A percentile compares a stretch with the other conserved stretches of the same genome.
These are phyloP conservation scores for Cyprinella venusta DNA, from an alignment of 2,797 vertebrate species.

Conservation along the genomic window DNA sequence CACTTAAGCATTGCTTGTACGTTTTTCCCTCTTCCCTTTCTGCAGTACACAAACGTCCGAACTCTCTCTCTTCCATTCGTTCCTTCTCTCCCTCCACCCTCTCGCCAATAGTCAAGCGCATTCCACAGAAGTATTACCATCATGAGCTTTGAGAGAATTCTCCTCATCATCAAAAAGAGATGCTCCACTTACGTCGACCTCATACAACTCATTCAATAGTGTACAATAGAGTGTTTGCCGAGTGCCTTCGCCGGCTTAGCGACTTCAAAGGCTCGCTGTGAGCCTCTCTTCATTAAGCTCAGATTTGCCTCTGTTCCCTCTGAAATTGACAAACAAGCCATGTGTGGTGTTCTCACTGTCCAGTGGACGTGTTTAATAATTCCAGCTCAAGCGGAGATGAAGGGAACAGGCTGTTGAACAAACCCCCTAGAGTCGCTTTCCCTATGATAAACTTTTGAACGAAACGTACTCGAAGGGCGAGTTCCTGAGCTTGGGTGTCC, in stretches of 20 bases:
- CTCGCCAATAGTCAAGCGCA: neutral
- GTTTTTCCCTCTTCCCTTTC: neutral
- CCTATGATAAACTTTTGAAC: slow-evolving; percentile 26
- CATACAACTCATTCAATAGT: slow-evolving; percentile 35
- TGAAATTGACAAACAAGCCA: slow-evolving; percentile 48
- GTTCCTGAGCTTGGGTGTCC: slow-evolving; percentile 31
- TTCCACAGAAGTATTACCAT: slow-evolving; percentile 20
- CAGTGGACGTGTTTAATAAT: slow-evolving; percentile 47
- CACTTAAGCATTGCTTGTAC: neutral
- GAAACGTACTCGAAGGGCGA: slow-evolving; percentile 27
- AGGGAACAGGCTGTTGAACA: slow-evolving; percentile 39
- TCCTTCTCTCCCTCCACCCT: neutral
- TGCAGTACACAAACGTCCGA: neutral
- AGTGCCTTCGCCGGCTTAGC: slow-evolving; percentile 34
- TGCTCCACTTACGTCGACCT: slow-evolving; percentile 37
- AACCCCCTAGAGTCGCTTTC: slow-evolving; percentile 20
- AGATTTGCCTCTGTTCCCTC: slow-evolving; percentile 45
- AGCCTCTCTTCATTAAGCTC: slow-evolving; percentile 55
- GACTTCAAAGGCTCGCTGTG: slow-evolving; percentile 46
- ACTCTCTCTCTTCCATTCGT: slow-evolving; percentile 3
- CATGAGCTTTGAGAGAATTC: slow-evolving; percentile 38
- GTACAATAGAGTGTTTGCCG: slow-evolving; percentile 50
- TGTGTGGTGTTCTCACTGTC: slow-evolving; percentile 41
- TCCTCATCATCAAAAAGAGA: slow-evolving; percentile 33
- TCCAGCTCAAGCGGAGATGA: slow-evolving; percentile 35